These are phyloP conservation scores for Venusia cambrica DNA, from an alignment of 2,888 invertebrate species.

Conservation along the genomic window DNA sequence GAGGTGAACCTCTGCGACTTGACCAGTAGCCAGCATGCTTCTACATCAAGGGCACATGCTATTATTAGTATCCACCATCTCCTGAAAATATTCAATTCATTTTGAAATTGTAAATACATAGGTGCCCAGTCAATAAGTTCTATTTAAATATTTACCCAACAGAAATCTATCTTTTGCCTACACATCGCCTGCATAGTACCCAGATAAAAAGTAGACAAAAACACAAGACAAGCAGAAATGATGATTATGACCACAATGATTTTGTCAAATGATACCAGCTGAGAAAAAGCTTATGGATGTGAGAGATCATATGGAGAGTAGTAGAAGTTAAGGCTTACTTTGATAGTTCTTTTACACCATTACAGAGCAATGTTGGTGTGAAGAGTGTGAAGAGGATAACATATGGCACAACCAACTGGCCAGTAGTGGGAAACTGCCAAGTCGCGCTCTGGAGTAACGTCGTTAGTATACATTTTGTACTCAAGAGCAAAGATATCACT, in stretches of 20 bases:
- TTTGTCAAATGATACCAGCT: no score
- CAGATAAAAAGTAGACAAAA: no score
- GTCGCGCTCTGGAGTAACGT: slow-evolving; percentile 85
- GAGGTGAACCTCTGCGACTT: slow-evolving; percentile 85
- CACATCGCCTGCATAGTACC: no score
- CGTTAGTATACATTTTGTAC: slow-evolving; percentile 88
- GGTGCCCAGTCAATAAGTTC: no score
- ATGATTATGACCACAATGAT: no score
- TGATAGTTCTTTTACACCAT: slow-evolving; percentile 83
- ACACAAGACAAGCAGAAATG: no score
- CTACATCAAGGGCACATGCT: slow-evolving; percentile 90
- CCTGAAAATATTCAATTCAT: slow-evolving; percentile 45
- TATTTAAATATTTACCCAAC: no score
- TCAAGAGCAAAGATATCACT: slow-evolving; percentile 87
- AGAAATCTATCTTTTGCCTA: no score
- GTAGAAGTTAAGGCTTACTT: slow-evolving; percentile 76
- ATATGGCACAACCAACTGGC: slow-evolving; percentile 91
- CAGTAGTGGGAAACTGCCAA: slow-evolving; percentile 88
- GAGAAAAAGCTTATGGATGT: no score
- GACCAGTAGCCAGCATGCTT: slow-evolving; percentile 91
- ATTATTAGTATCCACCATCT: slow-evolving; percentile 87
- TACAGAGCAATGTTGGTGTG: slow-evolving; percentile 87
- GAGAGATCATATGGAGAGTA: no score
- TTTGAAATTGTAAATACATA: no score
- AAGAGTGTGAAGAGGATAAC: slow-evolving; percentile 88